These are phyloP conservation scores for Chironomus striatipennis DNA, from an alignment of 1,140 invertebrate species.

Conservation along the genomic window DNA sequence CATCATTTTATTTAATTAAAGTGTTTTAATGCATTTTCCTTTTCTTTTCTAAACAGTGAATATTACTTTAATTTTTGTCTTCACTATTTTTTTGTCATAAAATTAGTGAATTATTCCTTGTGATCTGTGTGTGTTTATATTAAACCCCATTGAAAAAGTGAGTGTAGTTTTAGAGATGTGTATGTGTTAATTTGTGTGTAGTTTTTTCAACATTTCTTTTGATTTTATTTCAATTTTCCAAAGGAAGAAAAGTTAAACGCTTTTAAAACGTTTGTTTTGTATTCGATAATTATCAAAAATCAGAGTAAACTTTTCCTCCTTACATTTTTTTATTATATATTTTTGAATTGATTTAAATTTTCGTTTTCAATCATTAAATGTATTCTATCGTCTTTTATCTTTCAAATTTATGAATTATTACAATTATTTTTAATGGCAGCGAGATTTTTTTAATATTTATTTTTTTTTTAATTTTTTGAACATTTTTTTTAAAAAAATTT, in stretches of 20 bases:
- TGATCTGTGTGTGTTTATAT: background rate
- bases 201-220: background rate
- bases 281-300: no score
- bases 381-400: conserved; percentile 20
- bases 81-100: background rate
- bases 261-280: no score
- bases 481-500: background rate
- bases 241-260: no score
- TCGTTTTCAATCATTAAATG: background rate
- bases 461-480: background rate
- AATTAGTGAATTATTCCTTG: background rate
- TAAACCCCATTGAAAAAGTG: no score
- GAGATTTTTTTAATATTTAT: conserved; percentile 3
- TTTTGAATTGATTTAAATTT: background rate
- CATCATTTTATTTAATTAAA: background rate
- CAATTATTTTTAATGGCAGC: conserved; percentile 23
- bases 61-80: background rate
- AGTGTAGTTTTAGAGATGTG: background rate
- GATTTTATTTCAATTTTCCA: no score
- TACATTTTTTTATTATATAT: background rate
- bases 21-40: background rate
- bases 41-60: background rate
- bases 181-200: background rate
- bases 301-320: background rate
- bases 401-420: conserved; percentile 28